Base-by-base conservation (phyloP, 2,797 vertebrate genomes). In the Esox masquinongy region DNA sequence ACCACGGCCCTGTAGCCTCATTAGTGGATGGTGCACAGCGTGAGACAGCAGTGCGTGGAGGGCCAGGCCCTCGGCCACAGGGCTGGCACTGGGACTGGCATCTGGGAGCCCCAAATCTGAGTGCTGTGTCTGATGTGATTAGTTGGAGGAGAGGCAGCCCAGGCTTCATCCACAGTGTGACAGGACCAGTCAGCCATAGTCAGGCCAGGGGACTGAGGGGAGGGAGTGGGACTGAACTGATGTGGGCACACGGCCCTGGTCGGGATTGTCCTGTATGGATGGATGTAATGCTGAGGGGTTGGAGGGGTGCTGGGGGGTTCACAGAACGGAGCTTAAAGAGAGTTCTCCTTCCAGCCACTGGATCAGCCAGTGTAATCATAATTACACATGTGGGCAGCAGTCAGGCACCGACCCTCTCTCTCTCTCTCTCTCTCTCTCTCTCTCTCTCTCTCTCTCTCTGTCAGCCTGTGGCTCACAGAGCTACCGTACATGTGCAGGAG, bases 71-170 rank as follows among this genome's bases (percentile, higher is more conserved):
- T 78, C 77, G 84, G 86, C 83, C 82, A 82, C 80, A 85, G 82
- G 79, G 71, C 78, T 90, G 90, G 89, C 89, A 87, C 77, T 82
- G 85, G 84, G 82, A 88, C 75, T 89, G 89, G 88, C 87, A 88
- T 88, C 83, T 88, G 84, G 87, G 84, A 87, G 81, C 80, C 83
- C 74, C 76, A 82, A 82, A 93, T 90, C 85, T 87, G 86, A 88
- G 85, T 81, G 79, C 84, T 87, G 89, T 86, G 85, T 93, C 91
- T 90, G 85, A 92, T 90, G 90, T 87, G 90, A 93, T 91, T 91
- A 91, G 89, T 88, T 82, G 86, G 85, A 68, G 66, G 36, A 68
- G 71, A 61, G 22, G 56, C 56, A 24, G 56, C 14, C 22, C 63
- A 53, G 68, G 72, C 31, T n/a, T 61, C 56, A 12, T 12, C 56